A percentile compares a stretch with the other conserved stretches of the same genome.
These are phyloP conservation scores for Gadopsis marmoratus DNA, from an alignment of 2,797 vertebrate species.

Conservation along the genomic window DNA sequence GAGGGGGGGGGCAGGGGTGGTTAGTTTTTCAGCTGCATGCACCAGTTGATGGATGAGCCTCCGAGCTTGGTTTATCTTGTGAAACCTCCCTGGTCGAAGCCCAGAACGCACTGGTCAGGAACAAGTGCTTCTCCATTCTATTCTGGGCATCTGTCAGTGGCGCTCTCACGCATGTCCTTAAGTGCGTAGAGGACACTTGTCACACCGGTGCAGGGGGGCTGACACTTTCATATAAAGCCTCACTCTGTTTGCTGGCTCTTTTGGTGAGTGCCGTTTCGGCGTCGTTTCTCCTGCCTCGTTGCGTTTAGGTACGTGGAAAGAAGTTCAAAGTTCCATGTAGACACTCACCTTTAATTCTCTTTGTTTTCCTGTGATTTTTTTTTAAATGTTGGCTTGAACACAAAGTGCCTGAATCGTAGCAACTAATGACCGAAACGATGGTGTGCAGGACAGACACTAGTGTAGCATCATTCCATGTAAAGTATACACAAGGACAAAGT, in stretches of 20 bases:
- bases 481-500: not conserved
- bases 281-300: not conserved
- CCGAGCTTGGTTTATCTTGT: constrained; percentile 54
- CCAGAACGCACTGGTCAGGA: constrained; percentile 70
- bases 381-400: not conserved
- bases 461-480: not conserved
- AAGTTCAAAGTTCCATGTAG: not conserved
- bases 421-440: not conserved
- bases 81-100: constrained; percentile 51
- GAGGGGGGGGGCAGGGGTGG: constrained; percentile 13
- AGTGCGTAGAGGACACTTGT: constrained; percentile 70
- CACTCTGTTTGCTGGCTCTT: constrained; percentile 27
- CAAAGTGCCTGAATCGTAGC: not conserved
- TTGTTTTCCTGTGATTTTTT: not conserved
- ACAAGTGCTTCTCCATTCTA: constrained; percentile 57
- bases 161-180: constrained; percentile 53
- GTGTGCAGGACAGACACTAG: not conserved
- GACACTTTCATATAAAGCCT: constrained; percentile 41
- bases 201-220: constrained; percentile 49
- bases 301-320: not conserved
- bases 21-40: constrained; percentile 32
- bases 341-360: not conserved
- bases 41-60: constrained; percentile 76
- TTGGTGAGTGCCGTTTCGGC: not conserved
- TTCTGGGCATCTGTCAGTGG: constrained; percentile 67